Base-by-base conservation (phyloP, 2,888 invertebrate genomes). In the Callosobruchus maculatus region DNA sequence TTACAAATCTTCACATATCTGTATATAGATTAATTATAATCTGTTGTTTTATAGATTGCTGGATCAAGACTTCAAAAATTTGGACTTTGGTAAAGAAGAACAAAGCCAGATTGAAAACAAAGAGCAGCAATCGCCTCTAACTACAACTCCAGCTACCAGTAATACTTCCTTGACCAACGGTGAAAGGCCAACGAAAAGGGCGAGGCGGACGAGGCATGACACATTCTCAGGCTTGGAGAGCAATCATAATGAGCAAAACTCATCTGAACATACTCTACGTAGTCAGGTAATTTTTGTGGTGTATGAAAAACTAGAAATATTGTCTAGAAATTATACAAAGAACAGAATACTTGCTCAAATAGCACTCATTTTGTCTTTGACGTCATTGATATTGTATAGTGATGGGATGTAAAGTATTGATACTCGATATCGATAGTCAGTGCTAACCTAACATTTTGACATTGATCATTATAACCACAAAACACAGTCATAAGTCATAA, bases 51-150 rank as follows among this genome's bases (percentile, higher is more conserved):
- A 49, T 18, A 49, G 96, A 22, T 93, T 96, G 80, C 89, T 98
- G 74, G 97, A 98, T 86, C 91, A 92, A 68, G 97, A 97, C 87
- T 93, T 93, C 83, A 95, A 95, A 86, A 97, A 96, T 89, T 89
- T 97, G 83, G 92, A 93, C 84, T 90, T 90, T 82, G 90, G 92
- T 0, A 93, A 92, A 82, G 93, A 93, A 75, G 92, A 92, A 81
- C 89, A 90, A 72, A 88, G 89, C 71, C 85, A 85, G 68, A 84
- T 85, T 31, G 91, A 91, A 75, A 85, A 84, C 30, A 87, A 87
- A 78, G 88, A 88, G 77, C 86, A 83, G 79, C 75, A 85, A 75
- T 83, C 86, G 67, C 81, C 86, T 0, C 86, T 84, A 72, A 79
- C 85, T 3, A 74, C 74, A 67, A 72, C 76, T 7, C 85, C 84